These are phyloP conservation scores for Phasianus colchicus DNA, from an alignment of 2,113 vertebrate genomes.

Conservation along the genomic window DNA sequence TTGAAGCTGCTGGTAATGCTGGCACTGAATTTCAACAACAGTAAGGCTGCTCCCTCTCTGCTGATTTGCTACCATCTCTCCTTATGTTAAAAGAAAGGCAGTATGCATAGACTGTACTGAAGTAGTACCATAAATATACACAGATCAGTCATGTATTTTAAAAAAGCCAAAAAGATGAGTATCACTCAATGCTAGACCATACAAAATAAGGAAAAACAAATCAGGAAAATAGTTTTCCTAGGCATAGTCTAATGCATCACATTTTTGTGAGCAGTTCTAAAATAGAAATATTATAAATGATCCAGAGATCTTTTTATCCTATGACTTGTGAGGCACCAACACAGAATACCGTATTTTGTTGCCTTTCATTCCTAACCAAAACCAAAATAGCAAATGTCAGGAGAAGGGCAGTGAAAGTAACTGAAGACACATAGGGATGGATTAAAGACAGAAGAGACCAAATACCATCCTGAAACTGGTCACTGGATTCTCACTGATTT, in stretches of 20 bases:
- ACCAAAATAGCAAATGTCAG: conserved; percentile 50
- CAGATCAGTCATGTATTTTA: neutral
- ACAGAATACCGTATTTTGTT: conserved; percentile 27
- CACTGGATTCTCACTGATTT: neutral
- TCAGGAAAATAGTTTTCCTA: neutral
- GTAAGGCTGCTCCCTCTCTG: conserved; percentile 34
- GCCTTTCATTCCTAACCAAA: conserved; percentile 3
- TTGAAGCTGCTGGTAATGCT: conserved; percentile 36
- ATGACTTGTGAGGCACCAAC: neutral
- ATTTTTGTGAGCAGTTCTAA: neutral
- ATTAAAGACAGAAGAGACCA: conserved; percentile 9
- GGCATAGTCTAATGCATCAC: neutral
- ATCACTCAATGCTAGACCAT: neutral
- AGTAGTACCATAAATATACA: conserved; percentile 31
- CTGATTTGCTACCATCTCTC: conserved; percentile 36
- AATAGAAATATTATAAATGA: conserved; percentile 19
- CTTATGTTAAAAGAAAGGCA: conserved; percentile 27
- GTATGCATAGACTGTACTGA: conserved; percentile 8
- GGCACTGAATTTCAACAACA: conserved; percentile 20
- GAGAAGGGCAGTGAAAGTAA: conserved; percentile 39
- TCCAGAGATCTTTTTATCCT: neutral
- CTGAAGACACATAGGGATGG: neutral
- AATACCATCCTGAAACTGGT: neutral
- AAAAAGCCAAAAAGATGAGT: neutral
- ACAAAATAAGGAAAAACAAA: conserved; percentile 12